Percentiles rank a stretch among this genome's conserved stretches.
These are phyloP conservation scores for Labeo catla DNA, from an alignment of 2,113 vertebrate genomes.

Conservation along the genomic window DNA sequence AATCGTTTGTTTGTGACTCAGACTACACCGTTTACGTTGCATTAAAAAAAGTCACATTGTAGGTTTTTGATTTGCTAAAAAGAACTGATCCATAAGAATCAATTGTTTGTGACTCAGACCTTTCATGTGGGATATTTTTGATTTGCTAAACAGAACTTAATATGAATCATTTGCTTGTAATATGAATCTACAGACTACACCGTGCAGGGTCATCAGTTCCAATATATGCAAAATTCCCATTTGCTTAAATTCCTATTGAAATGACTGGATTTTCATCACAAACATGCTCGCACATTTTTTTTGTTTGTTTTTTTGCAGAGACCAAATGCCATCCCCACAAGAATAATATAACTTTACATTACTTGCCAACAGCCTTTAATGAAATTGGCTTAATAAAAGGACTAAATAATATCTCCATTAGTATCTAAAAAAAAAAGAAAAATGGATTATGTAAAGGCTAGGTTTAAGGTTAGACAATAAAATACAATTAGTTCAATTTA, in stretches of 20 bases:
- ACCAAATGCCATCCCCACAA: neutral
- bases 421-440: neutral
- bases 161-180: no score
- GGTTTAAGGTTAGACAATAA: neutral
- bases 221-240: neutral
- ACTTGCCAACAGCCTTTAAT: neutral
- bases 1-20: no score
- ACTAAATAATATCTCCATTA: neutral
- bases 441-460: neutral
- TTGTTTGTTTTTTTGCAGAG: neutral
- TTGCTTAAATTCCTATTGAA: neutral
- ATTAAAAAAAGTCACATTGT: no score
- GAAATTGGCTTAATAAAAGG: neutral
- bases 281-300: neutral
- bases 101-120: no score
- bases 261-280: neutral
- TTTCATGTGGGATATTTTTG: no score
- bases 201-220: no score
- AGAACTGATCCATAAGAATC: no score
- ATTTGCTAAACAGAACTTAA: no score
- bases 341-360: neutral
- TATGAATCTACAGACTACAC: no score
- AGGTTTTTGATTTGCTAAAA: no score
- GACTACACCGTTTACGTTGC: no score
- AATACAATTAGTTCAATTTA: neutral